Evolutionary conservation across 2,797 vertebrate genomes (phyloP), one percentile per base, ranked within the genome.

Genomic region (Psittacula derbiana): DNA sequence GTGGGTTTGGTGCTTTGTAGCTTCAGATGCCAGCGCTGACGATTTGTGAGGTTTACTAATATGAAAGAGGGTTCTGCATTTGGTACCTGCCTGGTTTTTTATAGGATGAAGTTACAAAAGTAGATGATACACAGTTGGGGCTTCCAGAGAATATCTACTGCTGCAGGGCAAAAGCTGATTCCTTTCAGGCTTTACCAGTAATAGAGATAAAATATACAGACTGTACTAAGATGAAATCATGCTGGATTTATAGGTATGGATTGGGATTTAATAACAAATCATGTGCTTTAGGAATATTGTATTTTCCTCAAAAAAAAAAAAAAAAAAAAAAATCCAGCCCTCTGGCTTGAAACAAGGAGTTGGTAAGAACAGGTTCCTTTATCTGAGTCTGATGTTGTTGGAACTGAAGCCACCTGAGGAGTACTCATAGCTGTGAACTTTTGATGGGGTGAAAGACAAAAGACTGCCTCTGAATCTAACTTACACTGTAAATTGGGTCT

Each of bases 101-200:
- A 18, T 1, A 55, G 43, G 12, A 36, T 73, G 44, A 70, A 69
- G 40, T 38, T 66, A 41, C 11, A 62, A 43, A 86, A 80, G 23
- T 3, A 66, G 46, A 36, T 80, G 31, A 87, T 58, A 49, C 17
- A 78, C 8, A 0, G 2, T 2, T 81, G 44, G 6, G 43, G 9
- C 16, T n/a, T 86, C 43, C 11, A 40, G 73, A 87, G 64, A 70
- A 57, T 86, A 89, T 40, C 49, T 89, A 8, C n/a, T 46, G 47
- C 64, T 90, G 21, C 36, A 40, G 58, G 50, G 62, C 46, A 92
- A 91, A 95, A 87, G 3, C 8, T n/a, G 20, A 41, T 66, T 92
- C 20, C 31, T 47, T 88, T 75, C 23, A 36, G 43, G 30, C 8
- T 73, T 60, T 86, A 28, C 9, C 5, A 38, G 44, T 66, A 78